These are phyloP conservation scores for Coccyzus lansbergi DNA, from an alignment of 2,797 vertebrate genomes.

Conservation along the genomic window DNA sequence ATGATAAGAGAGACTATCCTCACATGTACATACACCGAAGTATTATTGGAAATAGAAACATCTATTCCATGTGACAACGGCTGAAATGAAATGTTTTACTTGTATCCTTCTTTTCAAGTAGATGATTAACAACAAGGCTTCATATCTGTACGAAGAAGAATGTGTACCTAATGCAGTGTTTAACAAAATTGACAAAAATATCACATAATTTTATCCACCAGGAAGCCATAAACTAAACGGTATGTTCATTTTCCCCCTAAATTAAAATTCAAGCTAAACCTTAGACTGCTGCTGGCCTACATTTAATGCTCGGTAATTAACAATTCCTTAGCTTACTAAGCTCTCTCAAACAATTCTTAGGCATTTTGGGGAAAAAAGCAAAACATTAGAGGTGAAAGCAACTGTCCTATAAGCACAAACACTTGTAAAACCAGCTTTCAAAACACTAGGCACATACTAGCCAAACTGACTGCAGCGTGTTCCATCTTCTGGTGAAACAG, in stretches of 20 bases:
- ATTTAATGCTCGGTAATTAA: neutral
- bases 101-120: neutral
- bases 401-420: neutral
- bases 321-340: neutral
- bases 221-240: neutral
- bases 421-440: neutral
- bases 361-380: neutral
- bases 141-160: neutral
- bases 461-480: neutral
- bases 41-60: neutral
- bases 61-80: neutral
- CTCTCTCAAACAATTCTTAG: neutral
- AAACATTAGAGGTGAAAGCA: neutral
- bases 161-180: neutral
- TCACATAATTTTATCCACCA: neutral
- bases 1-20: neutral
- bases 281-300: neutral
- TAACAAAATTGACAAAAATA: neutral
- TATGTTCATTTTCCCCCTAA: neutral
- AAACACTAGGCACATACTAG: neutral
- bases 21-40: neutral
- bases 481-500: conserved; percentile 34
- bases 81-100: neutral
- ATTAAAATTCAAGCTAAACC: neutral
- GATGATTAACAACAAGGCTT: neutral